Evolutionary conservation across 2,888 invertebrate genomes (phyloP).

Genomic region (Ormyrus labotus): DNA sequence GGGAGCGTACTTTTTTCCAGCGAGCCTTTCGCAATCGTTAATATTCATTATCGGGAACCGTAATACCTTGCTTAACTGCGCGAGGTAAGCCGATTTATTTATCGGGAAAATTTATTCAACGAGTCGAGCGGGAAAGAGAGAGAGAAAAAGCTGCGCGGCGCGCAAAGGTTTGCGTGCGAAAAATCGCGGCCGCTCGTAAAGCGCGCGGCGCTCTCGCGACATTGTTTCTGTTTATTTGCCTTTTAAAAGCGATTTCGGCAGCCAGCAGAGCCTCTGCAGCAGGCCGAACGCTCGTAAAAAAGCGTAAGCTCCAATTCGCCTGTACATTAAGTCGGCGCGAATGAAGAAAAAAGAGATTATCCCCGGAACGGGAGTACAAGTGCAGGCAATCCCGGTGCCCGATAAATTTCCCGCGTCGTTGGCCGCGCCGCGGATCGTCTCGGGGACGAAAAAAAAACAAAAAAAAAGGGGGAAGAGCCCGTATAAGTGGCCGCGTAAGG

Average conservation of each 20-base stretch:
- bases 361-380: neutral
- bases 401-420: conserved; percentile 50
- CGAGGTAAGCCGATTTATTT: neutral
- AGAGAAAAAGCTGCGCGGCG: neutral
- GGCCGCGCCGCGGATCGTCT: neutral
- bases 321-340: conserved; percentile 25
- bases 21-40: neutral
- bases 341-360: conserved; percentile 28
- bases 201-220: conserved; percentile 1
- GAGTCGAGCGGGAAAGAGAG: neutral
- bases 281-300: conserved; percentile 31
- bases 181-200: conserved; percentile 38
- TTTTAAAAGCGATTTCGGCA: conserved; percentile 41
- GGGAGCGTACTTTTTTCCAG: too few relatives aligned
- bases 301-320: conserved; percentile 34
- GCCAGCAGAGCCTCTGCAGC: neutral
- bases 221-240: conserved; percentile 46
- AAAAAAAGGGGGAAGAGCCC: neutral
- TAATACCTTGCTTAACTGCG: neutral
- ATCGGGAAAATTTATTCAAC: conserved; percentile 5
- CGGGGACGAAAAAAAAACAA: too few relatives aligned
- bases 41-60: conserved; percentile 4
- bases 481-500: conserved; percentile 45
- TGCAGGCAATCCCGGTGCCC: conserved; percentile 13
- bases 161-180: neutral